Evolutionary conservation across 2,113 vertebrate species (phyloP), one percentile per base, ranked within the genome.

Genomic region (Manacus vitellinus): DNA sequence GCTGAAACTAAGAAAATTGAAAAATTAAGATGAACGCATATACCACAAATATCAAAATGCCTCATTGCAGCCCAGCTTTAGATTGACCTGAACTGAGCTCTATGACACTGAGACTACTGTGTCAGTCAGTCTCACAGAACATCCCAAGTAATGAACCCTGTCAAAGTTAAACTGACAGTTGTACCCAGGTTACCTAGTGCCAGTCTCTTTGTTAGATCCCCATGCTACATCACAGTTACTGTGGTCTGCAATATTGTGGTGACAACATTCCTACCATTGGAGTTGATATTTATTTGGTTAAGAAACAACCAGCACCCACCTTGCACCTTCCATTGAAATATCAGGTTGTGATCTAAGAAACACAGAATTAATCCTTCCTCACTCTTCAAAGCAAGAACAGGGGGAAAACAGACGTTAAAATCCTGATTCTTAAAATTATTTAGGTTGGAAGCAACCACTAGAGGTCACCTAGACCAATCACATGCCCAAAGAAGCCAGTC

Each of bases 221-320:
- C 25, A 24, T 1, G 4, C 9, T 61, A 17, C 51, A 54, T 21
- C 49, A n/a, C 31, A 37, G 24, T 49, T 54, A 58, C 43, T n/a
- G 18, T 8, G 6, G 20, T 13, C 47, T 70, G 44, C 17, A 41
- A 8, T 20, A 35, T 2, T 18, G 15, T 23, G 30, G 7, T 8
- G 35, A 23, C 1, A 2, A 3, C 4, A 1, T 20, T 63, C 15
- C 33, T 39, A 55, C 27, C 15, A 35, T 0, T 1, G 23, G 14
- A 59, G 14, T 5, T 14, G 1, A 58, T 67, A 35, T n/a, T 58
- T 52, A 28, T 28, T 37, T 3, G 0, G 30, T 43, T 65, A 72
- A 54, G 14, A 66, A 80, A 47, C 15, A 52, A 47, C 2, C 8
- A 58, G 3, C 8, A 25, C 2, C 15, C 25, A 14, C 17, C 15